These are phyloP conservation scores for Xestoiulus laeticollis DNA, from an alignment of 2,888 invertebrate species.

Conservation along the genomic window DNA sequence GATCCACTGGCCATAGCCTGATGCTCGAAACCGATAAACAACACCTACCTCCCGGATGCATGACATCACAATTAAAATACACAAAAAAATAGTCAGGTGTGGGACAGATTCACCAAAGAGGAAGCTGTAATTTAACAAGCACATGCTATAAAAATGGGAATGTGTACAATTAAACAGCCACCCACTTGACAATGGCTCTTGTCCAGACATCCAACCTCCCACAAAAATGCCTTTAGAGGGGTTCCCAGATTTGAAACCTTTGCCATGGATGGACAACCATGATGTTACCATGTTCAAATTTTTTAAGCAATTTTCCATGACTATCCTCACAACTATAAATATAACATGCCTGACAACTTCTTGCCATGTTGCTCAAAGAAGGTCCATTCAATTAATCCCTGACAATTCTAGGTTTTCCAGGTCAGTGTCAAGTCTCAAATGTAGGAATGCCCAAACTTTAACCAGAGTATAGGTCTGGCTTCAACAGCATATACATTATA, in stretches of 20 bases:
- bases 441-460: too few relatives aligned
- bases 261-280: too few relatives aligned
- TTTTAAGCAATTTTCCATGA: too few relatives aligned
- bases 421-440: too few relatives aligned
- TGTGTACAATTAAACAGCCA: constrained; percentile 16
- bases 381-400: too few relatives aligned
- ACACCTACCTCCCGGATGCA: constrained; percentile 39
- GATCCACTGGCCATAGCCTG: constrained; percentile 1
- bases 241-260: not conserved
- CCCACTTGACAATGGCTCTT: not conserved
- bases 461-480: too few relatives aligned
- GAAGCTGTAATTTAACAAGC: constrained; percentile 16
- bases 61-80: constrained; percentile 10
- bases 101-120: constrained; percentile 16
- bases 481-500: not conserved
- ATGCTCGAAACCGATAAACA: constrained; percentile 32
- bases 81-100: constrained; percentile 33
- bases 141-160: not conserved
- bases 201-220: not conserved
- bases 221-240: too few relatives aligned
- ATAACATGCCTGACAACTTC: too few relatives aligned
- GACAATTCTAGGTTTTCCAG: too few relatives aligned
- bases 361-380: too few relatives aligned
- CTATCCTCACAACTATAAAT: too few relatives aligned
- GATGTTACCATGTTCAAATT: too few relatives aligned